These are phyloP conservation scores for Struthidea cinerea DNA, from an alignment of 2,113 vertebrate genomes.

Conservation along the genomic window DNA sequence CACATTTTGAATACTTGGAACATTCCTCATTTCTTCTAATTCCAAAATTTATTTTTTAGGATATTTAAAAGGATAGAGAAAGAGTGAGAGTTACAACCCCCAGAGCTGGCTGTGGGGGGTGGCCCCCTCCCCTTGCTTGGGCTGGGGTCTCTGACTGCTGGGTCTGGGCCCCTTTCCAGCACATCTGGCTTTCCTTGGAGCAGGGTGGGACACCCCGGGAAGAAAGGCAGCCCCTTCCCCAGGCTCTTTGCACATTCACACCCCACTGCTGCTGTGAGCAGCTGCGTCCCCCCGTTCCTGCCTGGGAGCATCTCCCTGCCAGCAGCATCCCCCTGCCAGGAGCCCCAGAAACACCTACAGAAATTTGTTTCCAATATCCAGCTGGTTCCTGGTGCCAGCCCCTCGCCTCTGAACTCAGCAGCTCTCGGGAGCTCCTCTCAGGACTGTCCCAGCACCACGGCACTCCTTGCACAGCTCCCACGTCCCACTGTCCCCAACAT, in stretches of 20 bases:
- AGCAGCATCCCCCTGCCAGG: background rate
- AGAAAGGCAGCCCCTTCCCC: background rate
- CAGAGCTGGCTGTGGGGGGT: background rate
- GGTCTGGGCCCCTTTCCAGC: background rate
- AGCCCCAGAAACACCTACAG: background rate
- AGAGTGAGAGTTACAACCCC: background rate
- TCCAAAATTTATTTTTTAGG: constrained; percentile 55
- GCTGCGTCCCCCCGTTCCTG: background rate
- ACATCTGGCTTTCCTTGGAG: background rate
- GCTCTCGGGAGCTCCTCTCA: background rate
- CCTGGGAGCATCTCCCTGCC: background rate
- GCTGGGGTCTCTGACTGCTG: background rate
- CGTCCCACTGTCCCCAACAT: background rate
- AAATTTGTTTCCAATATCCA: fast-evolving
- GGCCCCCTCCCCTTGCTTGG: background rate
- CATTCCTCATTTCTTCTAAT: constrained; percentile 71
- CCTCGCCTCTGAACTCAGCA: background rate
- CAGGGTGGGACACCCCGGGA: background rate
- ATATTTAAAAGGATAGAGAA: background rate
- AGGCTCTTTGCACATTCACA: background rate
- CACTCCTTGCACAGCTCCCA: background rate
- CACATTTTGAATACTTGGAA: constrained; percentile 65
- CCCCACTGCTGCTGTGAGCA: background rate
- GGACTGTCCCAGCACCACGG: background rate
- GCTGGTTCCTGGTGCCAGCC: background rate